Evolutionary conservation across 2,888 invertebrate genomes (phyloP), one percentile per base, ranked within the genome.

Genomic region (Agrochola lota): DNA sequence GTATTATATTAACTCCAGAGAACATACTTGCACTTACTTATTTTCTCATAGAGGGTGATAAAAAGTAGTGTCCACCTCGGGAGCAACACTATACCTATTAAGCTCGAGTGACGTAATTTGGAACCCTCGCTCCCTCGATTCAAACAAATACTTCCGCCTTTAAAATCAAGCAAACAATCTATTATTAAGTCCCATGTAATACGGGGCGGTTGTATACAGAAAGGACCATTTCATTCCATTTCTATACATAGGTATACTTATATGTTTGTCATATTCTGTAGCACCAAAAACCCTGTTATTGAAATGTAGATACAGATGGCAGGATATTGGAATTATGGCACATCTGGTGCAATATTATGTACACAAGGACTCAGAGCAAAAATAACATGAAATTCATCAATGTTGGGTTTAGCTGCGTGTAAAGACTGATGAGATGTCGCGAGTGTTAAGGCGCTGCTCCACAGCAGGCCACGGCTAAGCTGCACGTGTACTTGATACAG

Each of bases 271-370:
- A 49, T 59, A 40, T 30, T 62, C 40, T 62, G 12, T 15, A 11
- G 17, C 8, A 52, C 11, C 9, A n/a, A 59, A 60, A 43, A 52
- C 43, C 3, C 6, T 66, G 35, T 66, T 84, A 81, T 66, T 84
- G 72, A 69, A 72, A 84, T 69, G n/a, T 60, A 55, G 35, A 71
- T 64, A 35, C 57, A 55, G 26, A 66, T 80, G 64, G 40, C 66
- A 81, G 64, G 74, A 81, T 81, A 81, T 81, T 81, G 55, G 26
- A 62, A 70, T 84, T 73, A 30, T 11, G 69, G 30, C 84, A 66
- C 81, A 84, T 70, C 84, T 84, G 81, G 69, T 73, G 26, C 74
- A 17, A 57, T 49, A 66, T 78, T 60, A 60, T 60, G 60, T 66
- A 83, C 62, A 49, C 67, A 77, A 82, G 62, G 55, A 26, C 30